Evolutionary conservation across 2,888 invertebrate genomes (phyloP), one percentile per base, ranked within the genome.

Genomic region (Ganaspis brasiliensis): DNA sequence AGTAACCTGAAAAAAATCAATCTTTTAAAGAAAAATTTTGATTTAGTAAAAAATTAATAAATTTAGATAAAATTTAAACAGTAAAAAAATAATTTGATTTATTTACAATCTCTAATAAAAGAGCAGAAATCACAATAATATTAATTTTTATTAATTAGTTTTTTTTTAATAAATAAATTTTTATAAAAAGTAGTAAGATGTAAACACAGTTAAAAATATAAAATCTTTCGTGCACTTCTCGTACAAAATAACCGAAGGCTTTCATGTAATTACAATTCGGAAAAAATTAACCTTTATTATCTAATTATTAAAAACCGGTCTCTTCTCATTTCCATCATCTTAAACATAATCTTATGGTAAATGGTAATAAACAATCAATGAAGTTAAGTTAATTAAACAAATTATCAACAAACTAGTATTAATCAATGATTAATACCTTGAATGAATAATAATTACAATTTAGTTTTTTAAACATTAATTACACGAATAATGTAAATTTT

Each of bases 241-340:
- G 75, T 63, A 71, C 82, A 82, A 52, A 55, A 45, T 57, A 61
- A 74, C 45, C 14, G 67, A 49, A 19, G 61, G 61, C 75, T 37
- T 88, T 88, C 88, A 87, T 87, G 85, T 86, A 89, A 88, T 89
- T 87, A 88, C 87, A 87, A 89, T 89, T 88, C 89, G 87, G 89
- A 88, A 85, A 88, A 89, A 89, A 89, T 89, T 89, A 89, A 86
- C 87, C 81, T 86, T 61, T 19, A 49, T 63, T 61, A 57, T 57
- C 73, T 73, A 63, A 63, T 63, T 63, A 63, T 63, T 63, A 14
- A 63, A 63, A 63, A 63, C 37, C 63, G 37, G 63, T 61, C 61
- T 37, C 2, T 5, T 63, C 21, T 37, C 37, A 37, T 37, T 37
- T 19, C 8, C 9, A 14, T 21, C 37, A 19, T 63, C 21, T 19